phyloP scores from a whole-genome alignment of 2,888 invertebrate species.

The Apamea anceps region DNA sequence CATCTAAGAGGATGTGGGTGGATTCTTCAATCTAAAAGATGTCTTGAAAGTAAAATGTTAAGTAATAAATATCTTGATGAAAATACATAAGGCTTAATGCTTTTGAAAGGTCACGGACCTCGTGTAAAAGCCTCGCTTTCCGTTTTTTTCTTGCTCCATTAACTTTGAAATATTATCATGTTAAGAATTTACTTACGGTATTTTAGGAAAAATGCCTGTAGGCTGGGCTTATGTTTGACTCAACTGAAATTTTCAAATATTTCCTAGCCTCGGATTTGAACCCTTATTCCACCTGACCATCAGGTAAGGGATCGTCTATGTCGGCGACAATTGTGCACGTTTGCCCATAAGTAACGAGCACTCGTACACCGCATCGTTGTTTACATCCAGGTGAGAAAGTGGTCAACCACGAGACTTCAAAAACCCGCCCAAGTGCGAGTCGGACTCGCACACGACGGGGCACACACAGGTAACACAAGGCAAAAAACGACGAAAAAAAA shows the following conservation, averaged over 20 bases:
- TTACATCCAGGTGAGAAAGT: neutral
- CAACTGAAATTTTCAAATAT: neutral
- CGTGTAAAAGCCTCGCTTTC: constrained; percentile 36
- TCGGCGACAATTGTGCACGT: neutral
- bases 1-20: constrained; percentile 5
- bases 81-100: constrained; percentile 40
- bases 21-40: constrained; percentile 15
- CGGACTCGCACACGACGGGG: neutral
- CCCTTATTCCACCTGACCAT: neutral
- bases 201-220: constrained; percentile 24
- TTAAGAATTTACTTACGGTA: constrained; percentile 39
- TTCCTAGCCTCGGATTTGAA: neutral
- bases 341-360: neutral
- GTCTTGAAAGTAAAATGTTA: constrained; percentile 20
- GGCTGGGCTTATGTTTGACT: neutral
- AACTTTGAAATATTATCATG: constrained; percentile 53
- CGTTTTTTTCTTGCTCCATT: constrained; percentile 49
- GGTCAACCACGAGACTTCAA: neutral
- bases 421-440: neutral
- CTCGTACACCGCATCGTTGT: neutral
- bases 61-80: constrained; percentile 33
- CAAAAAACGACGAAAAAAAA: neutral
- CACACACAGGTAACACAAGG: neutral
- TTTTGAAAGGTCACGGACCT: constrained; percentile 39
- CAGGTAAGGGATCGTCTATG: neutral